Evolutionary conservation across 2,797 vertebrate genomes (phyloP), one percentile per base, ranked within the genome.

Genomic region (Carapus acus): DNA sequence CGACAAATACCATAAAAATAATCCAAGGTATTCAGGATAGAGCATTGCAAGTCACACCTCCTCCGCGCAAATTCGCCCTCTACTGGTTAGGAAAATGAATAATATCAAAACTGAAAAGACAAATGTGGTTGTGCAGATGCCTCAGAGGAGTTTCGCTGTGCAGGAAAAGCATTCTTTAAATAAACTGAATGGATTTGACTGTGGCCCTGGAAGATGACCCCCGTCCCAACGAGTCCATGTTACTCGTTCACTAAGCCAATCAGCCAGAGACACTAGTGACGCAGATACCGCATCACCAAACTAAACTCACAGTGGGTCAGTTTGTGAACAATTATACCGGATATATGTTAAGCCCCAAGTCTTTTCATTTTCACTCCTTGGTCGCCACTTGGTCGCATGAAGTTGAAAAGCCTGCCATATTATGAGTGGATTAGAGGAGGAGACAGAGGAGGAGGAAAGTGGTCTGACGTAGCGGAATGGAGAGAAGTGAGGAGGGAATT

Each of bases 241-340:
- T 65, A 46, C 42, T 67, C 12, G 54, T 52, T 39, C 45, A 54
- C 49, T 81, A 78, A 78, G 66, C 71, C 76, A 78, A 80, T 82
- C 74, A 83, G 58, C 51, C 41, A 33, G n/a, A 76, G 78, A 78
- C 68, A 71, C 68, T 73, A 74, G 11, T 38, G 50, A 48, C 1
- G 6, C 41, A 33, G 53, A 56, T 44, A 71, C 22, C 36, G 50
- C 62, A 65, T 66, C 51, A 60, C 56, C 36, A 58, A 65, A 71
- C 54, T 52, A 17, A 58, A n/a, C n/a, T 58, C 45, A 49, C 41
- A 58, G 56, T 47, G 43, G 61, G 64, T 62, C 58, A 76, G 24
- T 37, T 8, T 45, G 50, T 39, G 62, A 56, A 60, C 66, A 58
- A 71, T 58, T 40, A 44, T 61, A 13, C 23, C 38, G 40, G 49